Evolutionary conservation across 2,888 invertebrate species (phyloP).

Genomic region (Cephus nigrinus): DNA sequence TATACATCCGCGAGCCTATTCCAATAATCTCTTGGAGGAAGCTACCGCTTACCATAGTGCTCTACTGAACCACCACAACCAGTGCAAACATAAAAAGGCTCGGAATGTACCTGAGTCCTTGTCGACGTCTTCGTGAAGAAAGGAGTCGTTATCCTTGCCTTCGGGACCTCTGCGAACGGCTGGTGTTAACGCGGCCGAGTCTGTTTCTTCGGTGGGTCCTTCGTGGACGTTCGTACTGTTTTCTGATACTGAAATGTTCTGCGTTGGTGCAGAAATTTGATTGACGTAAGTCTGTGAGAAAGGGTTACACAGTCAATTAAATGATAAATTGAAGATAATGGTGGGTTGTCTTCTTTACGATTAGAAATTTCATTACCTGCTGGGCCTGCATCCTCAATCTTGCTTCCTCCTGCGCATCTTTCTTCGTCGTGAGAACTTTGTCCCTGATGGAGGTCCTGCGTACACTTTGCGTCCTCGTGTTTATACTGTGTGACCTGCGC

Average conservation of each 20-base stretch:
- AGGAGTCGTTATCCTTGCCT: conserved; percentile 83
- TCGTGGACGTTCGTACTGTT: conserved; percentile 47
- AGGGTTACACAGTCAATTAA: background rate
- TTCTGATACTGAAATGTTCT: conserved; percentile 47
- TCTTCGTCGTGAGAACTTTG: conserved; percentile 91
- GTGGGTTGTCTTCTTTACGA: background rate
- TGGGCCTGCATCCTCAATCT: conserved; percentile 76
- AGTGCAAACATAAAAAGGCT: conserved; percentile 48
- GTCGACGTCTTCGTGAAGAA: conserved; percentile 71
- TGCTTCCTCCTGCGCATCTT: conserved; percentile 95
- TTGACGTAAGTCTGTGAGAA: conserved; percentile 48
- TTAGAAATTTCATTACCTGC: conserved; percentile 52
- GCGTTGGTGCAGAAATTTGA: conserved; percentile 33
- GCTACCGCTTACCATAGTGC: conserved; percentile 48
- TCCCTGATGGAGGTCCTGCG: conserved; percentile 93
- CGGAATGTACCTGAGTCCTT: conserved; percentile 68
- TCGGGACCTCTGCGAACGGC: conserved; percentile 80
- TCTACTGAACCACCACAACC: conserved; percentile 63
- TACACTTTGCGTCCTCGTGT: conserved; percentile 89
- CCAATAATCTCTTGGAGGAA: conserved; percentile 21
- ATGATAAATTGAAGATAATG: background rate
- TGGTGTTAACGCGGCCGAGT: conserved; percentile 52
- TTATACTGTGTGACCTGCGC: conserved; percentile 79
- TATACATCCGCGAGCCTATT: background rate
- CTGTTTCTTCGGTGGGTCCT: conserved; percentile 47